Evolutionary conservation across 2,797 vertebrate species (phyloP).

Genomic region (Poecilia wingei): DNA sequence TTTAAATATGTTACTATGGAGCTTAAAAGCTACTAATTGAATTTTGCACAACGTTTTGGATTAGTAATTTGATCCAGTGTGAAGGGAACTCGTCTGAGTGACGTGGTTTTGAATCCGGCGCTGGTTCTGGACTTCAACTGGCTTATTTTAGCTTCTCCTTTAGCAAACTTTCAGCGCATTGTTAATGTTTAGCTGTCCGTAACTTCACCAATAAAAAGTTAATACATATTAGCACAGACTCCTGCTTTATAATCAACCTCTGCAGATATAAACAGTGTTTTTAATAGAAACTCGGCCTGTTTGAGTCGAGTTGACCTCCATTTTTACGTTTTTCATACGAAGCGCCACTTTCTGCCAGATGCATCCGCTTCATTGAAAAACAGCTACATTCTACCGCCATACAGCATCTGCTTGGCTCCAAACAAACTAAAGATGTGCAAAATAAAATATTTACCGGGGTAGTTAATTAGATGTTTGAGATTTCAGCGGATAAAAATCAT

Average conservation of each 20-base stretch:
- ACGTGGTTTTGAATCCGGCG: background rate
- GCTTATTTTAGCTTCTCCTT: background rate
- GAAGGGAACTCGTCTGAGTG: background rate
- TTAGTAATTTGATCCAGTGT: background rate
- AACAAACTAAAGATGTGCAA: background rate
- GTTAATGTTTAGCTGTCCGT: too few relatives aligned
- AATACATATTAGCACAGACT: background rate
- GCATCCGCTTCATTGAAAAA: background rate
- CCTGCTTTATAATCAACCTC: background rate
- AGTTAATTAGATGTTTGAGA: conserved; percentile 72
- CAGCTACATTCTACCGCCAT: conserved; percentile 6
- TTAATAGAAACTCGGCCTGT: accelerated
- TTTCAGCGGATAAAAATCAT: conserved; percentile 69
- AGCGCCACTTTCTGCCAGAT: conserved; percentile 46
- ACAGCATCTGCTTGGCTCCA: background rate
- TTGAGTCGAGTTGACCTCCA: background rate
- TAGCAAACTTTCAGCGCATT: background rate
- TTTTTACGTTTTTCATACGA: conserved; percentile 61
- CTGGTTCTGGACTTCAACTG: background rate
- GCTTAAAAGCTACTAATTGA: background rate
- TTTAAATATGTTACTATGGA: background rate
- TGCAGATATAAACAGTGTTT: accelerated
- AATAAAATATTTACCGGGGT: conserved; percentile 72
- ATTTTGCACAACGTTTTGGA: background rate
- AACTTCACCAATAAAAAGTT: background rate